These are phyloP conservation scores for Periparus ater DNA, from an alignment of 2,797 vertebrate species.

Conservation along the genomic window DNA sequence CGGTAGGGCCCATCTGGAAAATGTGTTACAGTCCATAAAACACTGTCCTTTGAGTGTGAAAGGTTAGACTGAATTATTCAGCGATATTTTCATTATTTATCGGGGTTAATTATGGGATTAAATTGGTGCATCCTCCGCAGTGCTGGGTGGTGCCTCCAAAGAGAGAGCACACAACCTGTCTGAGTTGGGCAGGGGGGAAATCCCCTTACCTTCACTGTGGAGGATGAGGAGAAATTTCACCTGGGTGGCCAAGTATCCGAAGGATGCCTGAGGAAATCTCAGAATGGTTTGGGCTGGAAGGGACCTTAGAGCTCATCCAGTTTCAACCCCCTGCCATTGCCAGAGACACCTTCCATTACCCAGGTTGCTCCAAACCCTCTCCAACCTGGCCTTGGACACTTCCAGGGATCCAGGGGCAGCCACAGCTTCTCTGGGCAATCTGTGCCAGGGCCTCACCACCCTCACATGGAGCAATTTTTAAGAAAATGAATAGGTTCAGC, in stretches of 20 bases:
- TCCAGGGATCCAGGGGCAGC: not conserved
- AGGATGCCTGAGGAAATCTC: not conserved
- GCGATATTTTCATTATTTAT: not conserved
- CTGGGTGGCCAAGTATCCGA: not conserved
- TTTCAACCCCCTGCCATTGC: not conserved
- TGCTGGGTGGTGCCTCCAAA: not conserved
- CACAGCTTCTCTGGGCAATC: not conserved
- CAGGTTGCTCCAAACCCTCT: fast-evolving
- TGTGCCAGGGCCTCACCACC: fast-evolving
- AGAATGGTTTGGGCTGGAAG: not conserved
- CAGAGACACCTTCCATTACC: not conserved
- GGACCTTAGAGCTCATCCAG: not conserved
- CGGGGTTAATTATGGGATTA: not conserved
- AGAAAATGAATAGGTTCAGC: not conserved
- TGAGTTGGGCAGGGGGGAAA: not conserved
- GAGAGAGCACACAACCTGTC: not conserved
- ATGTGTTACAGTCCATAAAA: not conserved
- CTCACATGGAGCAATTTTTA: not conserved
- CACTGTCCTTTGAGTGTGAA: not conserved
- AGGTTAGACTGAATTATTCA: not conserved
- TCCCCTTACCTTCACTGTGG: not conserved
- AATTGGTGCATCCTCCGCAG: not conserved
- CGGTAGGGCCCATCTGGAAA: not conserved
- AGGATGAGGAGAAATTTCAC: not conserved
- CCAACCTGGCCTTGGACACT: not conserved